Evolutionary conservation across 1,140 invertebrate species (phyloP), one percentile per base, ranked within the genome.

Genomic region (Copidosoma floridanum): DNA sequence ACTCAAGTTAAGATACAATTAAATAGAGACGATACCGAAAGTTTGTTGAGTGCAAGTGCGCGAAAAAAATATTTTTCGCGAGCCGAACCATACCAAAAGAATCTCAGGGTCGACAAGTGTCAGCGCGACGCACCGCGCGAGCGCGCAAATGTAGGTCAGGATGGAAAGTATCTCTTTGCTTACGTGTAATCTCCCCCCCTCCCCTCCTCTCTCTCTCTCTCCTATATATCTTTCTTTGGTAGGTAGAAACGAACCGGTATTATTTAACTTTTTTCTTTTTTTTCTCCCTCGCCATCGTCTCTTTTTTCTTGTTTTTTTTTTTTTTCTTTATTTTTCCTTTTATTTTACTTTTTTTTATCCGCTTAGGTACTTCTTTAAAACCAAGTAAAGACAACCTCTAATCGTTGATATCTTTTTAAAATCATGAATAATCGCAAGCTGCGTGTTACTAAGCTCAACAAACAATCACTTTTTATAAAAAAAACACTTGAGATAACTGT

Each of bases 131-230:
- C 65, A 68, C 65, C 63, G 64, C 57, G 63, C 65, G 61, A 67
- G 60, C 63, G 64, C 53, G 62, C 64, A 66, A 72, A 75, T 75
- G 70, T 75, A 70, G 73, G 73, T 75, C 73, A 75, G 71, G 73
- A 75, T 73, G 71, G 73, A 75, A 75, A 73, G 71, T 73, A 69
- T 68, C 69, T 68, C 68, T 68, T 69, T 68, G 70, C 69, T 43
- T 46, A 47, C 46, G 52, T 48, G 44, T 54, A 48, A 50, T 47
- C 48, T 32, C 48, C 8, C 44, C 8, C 47, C 5, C 43, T 11
- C 18, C 5, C 18, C 7, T 6, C 24, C 43, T 46, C 43, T 41
- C 40, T 41, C 40, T 41, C 40, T 41, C 40, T 41, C 40, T 62
- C 57, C 29, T 62, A 65, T 64, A 67, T 69, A 66, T 74, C 70